Evolutionary conservation across 2,797 vertebrate species (phyloP), one percentile per base, ranked within the genome.

Genomic region (Aphelocoma californica): DNA sequence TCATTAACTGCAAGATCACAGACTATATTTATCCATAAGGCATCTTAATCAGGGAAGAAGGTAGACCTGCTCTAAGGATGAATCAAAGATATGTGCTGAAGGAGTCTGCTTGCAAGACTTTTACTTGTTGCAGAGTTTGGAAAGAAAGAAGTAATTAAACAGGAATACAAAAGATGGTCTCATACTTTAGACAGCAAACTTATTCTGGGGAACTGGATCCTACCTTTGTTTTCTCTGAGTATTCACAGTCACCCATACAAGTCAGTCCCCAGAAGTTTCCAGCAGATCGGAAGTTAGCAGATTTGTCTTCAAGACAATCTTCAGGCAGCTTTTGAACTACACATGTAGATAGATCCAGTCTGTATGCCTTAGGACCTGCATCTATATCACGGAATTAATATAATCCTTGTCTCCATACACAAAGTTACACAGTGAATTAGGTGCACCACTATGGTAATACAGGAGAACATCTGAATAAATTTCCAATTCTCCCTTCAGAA

Each of bases 201-300:
- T 83, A 24, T 28, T 71, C 45, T 26, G 34, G 6, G 29, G 20
- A 78, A 15, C 15, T 45, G 14, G 13, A 71, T 53, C 36, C 36
- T 84, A 36, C 17, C 14, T 80, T 80, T 56, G 9, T 54, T 86
- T 90, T 62, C 44, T 44, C 45, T 66, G 31, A 90, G 23, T 73
- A 16, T 72, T 51, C 23, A 24, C 0, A 1, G 34, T 53, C 6
- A 3, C 18, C 25, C 4, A 3, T 4, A 13, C 2, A 25, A 18
- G 18, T 77, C 40, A 58, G 31, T 18, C 10, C 12, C 34, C 18
- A 69, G 31, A 38, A 67, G 2, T n/a, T 58, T 83, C 16, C 60
- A 64, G 38, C 14, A 64, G 15, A 50, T 67, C 38, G 14, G 28
- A 62, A 78, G 20, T 61, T 34, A 23, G 18, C 5, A 66, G 17